These are phyloP conservation scores for Poeciliopsis infans DNA, from an alignment of 2,797 vertebrate genomes.

Conservation along the genomic window DNA sequence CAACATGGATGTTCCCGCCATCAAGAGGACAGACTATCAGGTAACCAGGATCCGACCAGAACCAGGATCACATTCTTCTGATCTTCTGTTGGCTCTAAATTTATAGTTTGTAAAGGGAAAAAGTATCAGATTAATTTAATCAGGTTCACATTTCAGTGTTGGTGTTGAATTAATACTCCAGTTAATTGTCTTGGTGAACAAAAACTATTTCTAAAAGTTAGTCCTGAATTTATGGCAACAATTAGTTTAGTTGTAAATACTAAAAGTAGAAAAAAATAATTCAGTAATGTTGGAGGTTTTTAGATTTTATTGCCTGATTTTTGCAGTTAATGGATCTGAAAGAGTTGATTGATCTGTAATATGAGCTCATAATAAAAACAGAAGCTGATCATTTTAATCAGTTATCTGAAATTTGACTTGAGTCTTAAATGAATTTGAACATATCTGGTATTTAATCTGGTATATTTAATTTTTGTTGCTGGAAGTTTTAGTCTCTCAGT, in stretches of 20 bases:
- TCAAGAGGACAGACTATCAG: conserved; percentile 96
- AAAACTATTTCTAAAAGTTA: no score
- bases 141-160: no score
- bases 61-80: neutral
- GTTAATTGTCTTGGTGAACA: neutral
- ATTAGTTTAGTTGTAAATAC: no score
- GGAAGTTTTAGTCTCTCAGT: neutral
- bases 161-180: neutral
- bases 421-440: no score
- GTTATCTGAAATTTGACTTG: neutral
- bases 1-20: conserved; percentile 99
- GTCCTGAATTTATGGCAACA: no score
- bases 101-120: neutral
- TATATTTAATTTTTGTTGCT: no score
- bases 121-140: no score
- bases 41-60: conserved; percentile 63
- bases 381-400: no score
- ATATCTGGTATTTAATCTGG: neutral
- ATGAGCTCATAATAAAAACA: no score
- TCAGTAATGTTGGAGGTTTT: neutral
- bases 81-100: neutral
- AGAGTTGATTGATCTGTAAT: no score
- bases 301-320: neutral
- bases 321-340: no score
- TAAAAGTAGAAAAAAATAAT: neutral